A percentile compares a stretch with the other conserved stretches of the same genome.
These are phyloP conservation scores for Standfussiana lucernea DNA, from an alignment of 2,888 invertebrate genomes.

Conservation along the genomic window DNA sequence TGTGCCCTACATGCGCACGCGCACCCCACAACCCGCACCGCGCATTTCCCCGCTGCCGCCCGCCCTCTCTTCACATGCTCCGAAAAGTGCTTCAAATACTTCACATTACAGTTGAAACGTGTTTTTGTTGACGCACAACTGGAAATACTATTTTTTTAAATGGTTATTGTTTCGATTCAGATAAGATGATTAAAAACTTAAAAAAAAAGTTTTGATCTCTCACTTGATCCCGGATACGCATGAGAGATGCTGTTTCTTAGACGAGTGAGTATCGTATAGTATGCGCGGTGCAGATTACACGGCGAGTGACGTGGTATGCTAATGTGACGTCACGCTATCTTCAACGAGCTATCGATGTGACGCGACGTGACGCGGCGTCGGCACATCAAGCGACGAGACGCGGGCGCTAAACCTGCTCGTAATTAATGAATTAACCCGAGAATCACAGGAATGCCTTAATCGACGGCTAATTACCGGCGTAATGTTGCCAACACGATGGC, in stretches of 20 bases:
- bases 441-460: conserved; percentile 43
- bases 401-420: conserved; percentile 23
- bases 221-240: neutral
- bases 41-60: neutral
- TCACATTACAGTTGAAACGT: neutral
- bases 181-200: neutral
- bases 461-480: conserved; percentile 41
- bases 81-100: neutral
- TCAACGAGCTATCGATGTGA: neutral
- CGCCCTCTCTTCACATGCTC: neutral
- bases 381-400: conserved; percentile 19
- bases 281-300: neutral
- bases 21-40: neutral
- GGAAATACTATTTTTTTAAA: neutral
- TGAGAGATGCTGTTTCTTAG: neutral
- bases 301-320: neutral
- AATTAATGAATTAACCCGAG: conserved; percentile 45
- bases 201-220: neutral
- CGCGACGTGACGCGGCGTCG: conserved; percentile 1
- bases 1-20: neutral
- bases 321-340: conserved; percentile 20
- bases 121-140: neutral
- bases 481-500: conserved; percentile 15
- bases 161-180: neutral
- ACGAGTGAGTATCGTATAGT: neutral